Percentiles rank a stretch among this genome's conserved stretches.
These are phyloP conservation scores for Salminus brasiliensis DNA, from an alignment of 2,113 vertebrate genomes.

Conservation along the genomic window DNA sequence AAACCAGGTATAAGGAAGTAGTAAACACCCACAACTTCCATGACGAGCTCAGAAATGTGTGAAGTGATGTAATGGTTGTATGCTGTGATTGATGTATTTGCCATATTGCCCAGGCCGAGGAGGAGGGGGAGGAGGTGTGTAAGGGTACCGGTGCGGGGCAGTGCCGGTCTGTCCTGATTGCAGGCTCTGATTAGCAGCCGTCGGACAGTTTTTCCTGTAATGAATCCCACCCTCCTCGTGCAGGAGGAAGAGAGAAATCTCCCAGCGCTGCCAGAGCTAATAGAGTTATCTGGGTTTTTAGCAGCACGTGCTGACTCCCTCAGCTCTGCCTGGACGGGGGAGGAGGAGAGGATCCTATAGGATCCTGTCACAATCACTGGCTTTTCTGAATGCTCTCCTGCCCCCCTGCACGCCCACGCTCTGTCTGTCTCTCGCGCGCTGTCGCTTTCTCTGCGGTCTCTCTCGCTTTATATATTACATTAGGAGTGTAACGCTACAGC, in stretches of 20 bases:
- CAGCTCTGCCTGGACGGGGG: neutral
- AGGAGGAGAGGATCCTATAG: neutral
- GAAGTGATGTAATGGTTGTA: no score
- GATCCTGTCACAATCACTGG: neutral
- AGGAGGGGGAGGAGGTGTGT: no score
- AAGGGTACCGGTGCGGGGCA: neutral
- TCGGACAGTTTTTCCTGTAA: constrained; percentile 22
- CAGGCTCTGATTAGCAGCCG: constrained; percentile 42
- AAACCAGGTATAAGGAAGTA: no score
- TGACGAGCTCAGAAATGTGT: no score
- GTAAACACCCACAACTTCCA: no score
- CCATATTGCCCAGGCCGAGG: no score
- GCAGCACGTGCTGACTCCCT: neutral
- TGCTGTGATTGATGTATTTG: no score
- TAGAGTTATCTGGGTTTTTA: constrained; percentile 20
- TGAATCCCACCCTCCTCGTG: constrained; percentile 15
- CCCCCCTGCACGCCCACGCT: neutral
- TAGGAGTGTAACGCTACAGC: no score
- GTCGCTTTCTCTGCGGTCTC: neutral
- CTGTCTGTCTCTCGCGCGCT: neutral
- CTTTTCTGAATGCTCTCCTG: neutral
- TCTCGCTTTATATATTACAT: no score
- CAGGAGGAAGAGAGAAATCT: neutral
- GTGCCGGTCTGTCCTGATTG: neutral
- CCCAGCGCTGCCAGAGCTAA: constrained; percentile 12